Percentiles rank a stretch among this genome's conserved stretches.
phyloP scores from a whole-genome alignment of 2,888 invertebrate species.

The Ormyrus labotus region DNA sequence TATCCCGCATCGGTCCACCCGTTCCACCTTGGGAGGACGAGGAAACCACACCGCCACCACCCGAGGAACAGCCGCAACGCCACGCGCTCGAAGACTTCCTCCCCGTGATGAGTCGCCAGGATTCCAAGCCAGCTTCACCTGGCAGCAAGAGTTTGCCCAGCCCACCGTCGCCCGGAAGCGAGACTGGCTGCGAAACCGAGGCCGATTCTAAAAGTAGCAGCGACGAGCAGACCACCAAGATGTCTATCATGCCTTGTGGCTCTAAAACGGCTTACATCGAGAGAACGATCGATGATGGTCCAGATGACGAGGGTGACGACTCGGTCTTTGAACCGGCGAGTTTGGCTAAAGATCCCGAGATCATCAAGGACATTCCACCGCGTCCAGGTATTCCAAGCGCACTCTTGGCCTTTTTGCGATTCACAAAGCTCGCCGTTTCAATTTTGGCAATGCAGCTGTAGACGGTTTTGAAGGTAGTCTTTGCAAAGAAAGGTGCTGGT shows the following conservation, averaged over 20 bases:
- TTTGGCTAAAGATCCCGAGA: conserved; percentile 51
- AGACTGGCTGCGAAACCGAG: conserved; percentile 50
- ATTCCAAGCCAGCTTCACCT: conserved; percentile 41
- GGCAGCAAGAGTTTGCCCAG: conserved; percentile 56
- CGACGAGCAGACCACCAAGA: conserved; percentile 42
- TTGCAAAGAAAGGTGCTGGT: neutral
- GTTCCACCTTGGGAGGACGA: conserved; percentile 54
- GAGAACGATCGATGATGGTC: conserved; percentile 64
- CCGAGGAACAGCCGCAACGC: neutral
- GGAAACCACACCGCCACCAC: conserved; percentile 2
- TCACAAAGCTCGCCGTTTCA: too few species aligned
- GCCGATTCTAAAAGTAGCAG: conserved; percentile 51
- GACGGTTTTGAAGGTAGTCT: conserved; percentile 17
- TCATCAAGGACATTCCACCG: conserved; percentile 55
- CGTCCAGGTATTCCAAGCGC: conserved; percentile 51
- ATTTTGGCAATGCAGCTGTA: too few species aligned
- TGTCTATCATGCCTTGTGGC: conserved; percentile 7
- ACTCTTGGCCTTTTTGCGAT: too few species aligned
- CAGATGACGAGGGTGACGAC: conserved; percentile 73
- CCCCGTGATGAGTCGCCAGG: conserved; percentile 14
- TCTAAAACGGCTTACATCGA: conserved; percentile 10
- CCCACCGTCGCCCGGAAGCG: conserved; percentile 48
- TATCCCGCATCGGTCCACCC: conserved; percentile 8
- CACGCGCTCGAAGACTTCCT: neutral
- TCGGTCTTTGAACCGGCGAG: conserved; percentile 70